These are phyloP conservation scores for Chelonus insularis DNA, from an alignment of 1,140 invertebrate genomes.

Conservation along the genomic window DNA sequence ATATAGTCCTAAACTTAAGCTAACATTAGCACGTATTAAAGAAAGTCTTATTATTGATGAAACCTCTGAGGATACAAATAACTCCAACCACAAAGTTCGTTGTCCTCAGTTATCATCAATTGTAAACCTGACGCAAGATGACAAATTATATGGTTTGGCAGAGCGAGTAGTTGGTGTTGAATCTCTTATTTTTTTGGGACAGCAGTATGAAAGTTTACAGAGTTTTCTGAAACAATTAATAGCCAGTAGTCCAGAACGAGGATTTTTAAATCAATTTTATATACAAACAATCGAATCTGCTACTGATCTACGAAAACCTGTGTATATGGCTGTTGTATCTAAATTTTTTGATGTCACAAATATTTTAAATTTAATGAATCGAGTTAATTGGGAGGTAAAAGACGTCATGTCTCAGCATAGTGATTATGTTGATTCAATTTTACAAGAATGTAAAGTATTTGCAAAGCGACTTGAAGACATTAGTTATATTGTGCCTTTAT, in stretches of 20 bases:
- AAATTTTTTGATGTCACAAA: conserved; percentile 79
- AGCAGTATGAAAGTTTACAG: conserved; percentile 82
- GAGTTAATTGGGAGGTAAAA: conserved; percentile 94
- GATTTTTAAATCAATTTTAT: conserved; percentile 72
- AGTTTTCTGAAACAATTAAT: conserved; percentile 80
- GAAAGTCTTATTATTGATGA: conserved; percentile 66
- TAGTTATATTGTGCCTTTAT: conserved; percentile 68
- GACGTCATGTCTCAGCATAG: conserved; percentile 96
- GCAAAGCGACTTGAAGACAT: conserved; percentile 75
- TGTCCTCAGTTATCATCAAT: conserved; percentile 71
- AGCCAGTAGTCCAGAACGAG: conserved; percentile 48
- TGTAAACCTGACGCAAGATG: conserved; percentile 72
- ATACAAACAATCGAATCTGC: conserved; percentile 72
- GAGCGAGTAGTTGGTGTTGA: conserved; percentile 90
- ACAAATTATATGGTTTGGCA: conserved; percentile 77
- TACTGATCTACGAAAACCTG: conserved; percentile 75
- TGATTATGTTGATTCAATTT: conserved; percentile 74
- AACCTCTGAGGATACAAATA: conserved; percentile 45
- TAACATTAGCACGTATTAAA: conserved; percentile 75
- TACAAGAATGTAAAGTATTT: conserved; percentile 79
- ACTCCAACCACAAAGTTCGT: conserved; percentile 56
- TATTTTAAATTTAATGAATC: conserved; percentile 81
- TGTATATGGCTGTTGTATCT: conserved; percentile 83
- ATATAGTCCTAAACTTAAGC: conserved; percentile 70
- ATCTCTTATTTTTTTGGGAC: conserved; percentile 85